These are phyloP conservation scores for Elgonia sp. DNA, from an alignment of 2,888 invertebrate genomes.

Conservation along the genomic window DNA sequence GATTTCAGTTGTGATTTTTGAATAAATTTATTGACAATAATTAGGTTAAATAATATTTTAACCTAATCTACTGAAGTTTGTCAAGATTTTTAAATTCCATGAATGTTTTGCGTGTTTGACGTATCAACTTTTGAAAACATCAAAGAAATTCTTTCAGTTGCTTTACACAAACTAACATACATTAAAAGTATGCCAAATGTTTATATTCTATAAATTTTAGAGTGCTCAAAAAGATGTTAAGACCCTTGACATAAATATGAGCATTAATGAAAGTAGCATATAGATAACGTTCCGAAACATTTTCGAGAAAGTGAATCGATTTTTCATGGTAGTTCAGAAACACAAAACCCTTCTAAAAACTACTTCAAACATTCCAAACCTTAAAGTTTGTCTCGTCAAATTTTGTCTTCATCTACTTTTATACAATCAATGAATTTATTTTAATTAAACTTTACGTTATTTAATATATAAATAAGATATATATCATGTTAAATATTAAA, in stretches of 20 bases:
- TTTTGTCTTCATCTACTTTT: no score
- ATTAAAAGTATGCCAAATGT: slow-evolving; percentile 51
- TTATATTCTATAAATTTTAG: slow-evolving; percentile 47
- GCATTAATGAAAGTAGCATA: slow-evolving; percentile 32
- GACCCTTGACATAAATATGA: slow-evolving; percentile 46
- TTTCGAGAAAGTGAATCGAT: slow-evolving; percentile 15
- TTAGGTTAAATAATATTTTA: no score
- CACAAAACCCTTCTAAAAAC: not conserved
- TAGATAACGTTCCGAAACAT: not conserved
- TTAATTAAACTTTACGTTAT: no score
- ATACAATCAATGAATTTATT: no score
- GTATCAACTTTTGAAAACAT: slow-evolving; percentile 22
- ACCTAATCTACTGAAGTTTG: no score
- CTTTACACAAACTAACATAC: slow-evolving; percentile 14
- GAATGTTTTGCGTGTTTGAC: not conserved
- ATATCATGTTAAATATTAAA: no score
- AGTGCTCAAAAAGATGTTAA: slow-evolving; percentile 37
- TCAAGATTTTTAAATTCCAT: no score
- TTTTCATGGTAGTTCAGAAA: not conserved
- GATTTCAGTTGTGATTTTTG: no score
- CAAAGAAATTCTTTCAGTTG: slow-evolving; percentile 33
- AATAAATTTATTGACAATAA: no score
- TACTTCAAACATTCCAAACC: not conserved
- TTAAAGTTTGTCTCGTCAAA: no score
- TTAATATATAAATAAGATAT: no score